phyloP scores from a whole-genome alignment of 2,113 vertebrate species.

The Strix aluco region DNA sequence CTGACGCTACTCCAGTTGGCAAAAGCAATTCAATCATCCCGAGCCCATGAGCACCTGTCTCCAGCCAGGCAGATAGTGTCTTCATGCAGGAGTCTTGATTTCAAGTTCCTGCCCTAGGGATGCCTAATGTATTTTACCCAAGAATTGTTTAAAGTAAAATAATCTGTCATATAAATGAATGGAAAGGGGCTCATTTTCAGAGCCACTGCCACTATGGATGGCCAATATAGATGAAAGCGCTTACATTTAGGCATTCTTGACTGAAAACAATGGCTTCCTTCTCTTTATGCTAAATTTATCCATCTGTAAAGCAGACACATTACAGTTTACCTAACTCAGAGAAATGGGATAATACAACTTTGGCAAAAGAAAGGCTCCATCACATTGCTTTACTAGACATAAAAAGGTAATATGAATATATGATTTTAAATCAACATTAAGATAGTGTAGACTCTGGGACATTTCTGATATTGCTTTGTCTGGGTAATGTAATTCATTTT shows the following conservation, averaged over 20 bases:
- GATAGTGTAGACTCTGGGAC: neutral
- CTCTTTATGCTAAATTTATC: constrained; percentile 41
- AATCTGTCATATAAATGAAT: constrained; percentile 51
- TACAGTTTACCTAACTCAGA: constrained; percentile 57
- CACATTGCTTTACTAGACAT: constrained; percentile 26
- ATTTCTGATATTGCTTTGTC: constrained; percentile 48
- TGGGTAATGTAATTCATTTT: constrained; percentile 42
- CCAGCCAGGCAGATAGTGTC: neutral
- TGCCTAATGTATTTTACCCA: constrained; percentile 17
- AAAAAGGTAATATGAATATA: constrained; percentile 54
- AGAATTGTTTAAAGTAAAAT: constrained; percentile 44
- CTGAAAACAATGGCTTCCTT: constrained; percentile 18
- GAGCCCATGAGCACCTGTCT: neutral
- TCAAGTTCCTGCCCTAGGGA: constrained; percentile 34
- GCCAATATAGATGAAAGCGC: constrained; percentile 33
- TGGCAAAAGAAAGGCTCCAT: constrained; percentile 28
- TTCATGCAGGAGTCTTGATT: neutral
- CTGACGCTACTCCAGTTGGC: neutral
- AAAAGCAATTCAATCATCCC: neutral
- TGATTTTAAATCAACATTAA: constrained; percentile 58
- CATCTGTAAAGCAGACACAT: constrained; percentile 60
- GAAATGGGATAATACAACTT: constrained; percentile 54
- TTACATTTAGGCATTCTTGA: constrained; percentile 20
- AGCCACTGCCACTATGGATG: neutral
- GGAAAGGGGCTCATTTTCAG: constrained; percentile 27